Evolutionary conservation across 2,888 invertebrate species (phyloP), one percentile per base, ranked within the genome.

Genomic region (Palloptera scutellata): DNA sequence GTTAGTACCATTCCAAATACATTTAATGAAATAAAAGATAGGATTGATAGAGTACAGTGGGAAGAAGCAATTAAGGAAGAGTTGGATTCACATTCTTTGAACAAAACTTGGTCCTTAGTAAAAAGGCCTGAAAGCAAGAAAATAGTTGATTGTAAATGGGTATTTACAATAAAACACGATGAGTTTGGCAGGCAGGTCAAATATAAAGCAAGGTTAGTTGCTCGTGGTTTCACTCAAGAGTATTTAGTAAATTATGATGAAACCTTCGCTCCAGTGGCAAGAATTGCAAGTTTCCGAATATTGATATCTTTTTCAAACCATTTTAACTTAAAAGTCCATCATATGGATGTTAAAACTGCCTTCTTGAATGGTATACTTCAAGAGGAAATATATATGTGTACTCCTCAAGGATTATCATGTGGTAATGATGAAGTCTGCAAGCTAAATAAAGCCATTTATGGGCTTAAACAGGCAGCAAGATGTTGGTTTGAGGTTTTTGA

Each of bases 11-110:
- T 61, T 52, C 73, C 71, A 11, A 67, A 5, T 30, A 30, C 30
- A 30, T 72, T 66, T 67, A 60, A 71, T 55, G 72, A 74, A 59
- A 71, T 73, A 51, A 57, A 69, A 61, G 64, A 68, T 55, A 70
- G 70, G 43, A 45, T 66, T 64, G 70, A 72, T 67, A 72, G 63
- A 57, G 9, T 68, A 42, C 12, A 72, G 30, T 75, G 74, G 70
- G 64, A 73, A 48, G 11, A 72, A 61, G 75, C 75, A 40, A 72
- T 76, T 19, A 43, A 70, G 64, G 73, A 72, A 19, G 73, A 75
- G 60, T 43, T 77, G n/a, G 66, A 73, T 65, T 71, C 74, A 41
- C 70, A 74, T 64, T 55, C 60, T 40, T 20, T 53, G 17, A 77
- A 74, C 61, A 63, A 74, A 43, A 76, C 70, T 8, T 75, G 74